phyloP scores from a whole-genome alignment of 1,140 invertebrate species.

The Chymomyza costata region DNA sequence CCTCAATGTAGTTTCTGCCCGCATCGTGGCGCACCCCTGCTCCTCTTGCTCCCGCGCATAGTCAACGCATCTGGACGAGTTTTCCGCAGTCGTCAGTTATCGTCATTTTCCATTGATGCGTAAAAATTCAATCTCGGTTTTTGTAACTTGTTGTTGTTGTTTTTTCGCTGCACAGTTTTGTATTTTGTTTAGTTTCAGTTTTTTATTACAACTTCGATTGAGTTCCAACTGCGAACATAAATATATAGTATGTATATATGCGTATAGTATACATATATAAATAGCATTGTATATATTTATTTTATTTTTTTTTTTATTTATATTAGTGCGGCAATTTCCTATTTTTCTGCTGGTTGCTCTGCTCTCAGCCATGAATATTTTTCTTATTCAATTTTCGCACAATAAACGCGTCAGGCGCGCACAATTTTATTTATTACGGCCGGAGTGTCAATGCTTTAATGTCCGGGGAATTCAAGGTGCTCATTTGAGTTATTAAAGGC shows the following conservation, averaged over 20 bases:
- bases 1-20: too few relatives aligned
- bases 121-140: conserved; percentile 61
- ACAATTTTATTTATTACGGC: too few relatives aligned
- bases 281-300: too few relatives aligned
- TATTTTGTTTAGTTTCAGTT: conserved; percentile 62
- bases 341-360: conserved; percentile 21
- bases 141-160: conserved; percentile 11
- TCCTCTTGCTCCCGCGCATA: too few relatives aligned
- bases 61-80: too few relatives aligned
- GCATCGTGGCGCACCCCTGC: too few relatives aligned
- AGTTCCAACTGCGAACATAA: too few relatives aligned
- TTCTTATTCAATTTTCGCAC: conserved; percentile 41
- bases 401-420: too few relatives aligned
- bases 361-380: conserved; percentile 34
- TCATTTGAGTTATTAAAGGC: too few relatives aligned
- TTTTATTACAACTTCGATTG: conserved; percentile 48
- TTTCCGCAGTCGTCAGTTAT: too few relatives aligned
- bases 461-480: conserved; percentile 17
- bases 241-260: too few relatives aligned
- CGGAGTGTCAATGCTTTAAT: conserved; percentile 12
- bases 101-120: conserved; percentile 43
- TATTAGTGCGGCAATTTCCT: conserved; percentile 58
- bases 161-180: conserved; percentile 49
- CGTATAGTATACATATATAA: too few relatives aligned
- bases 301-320: conserved; percentile 39